Base-by-base conservation (phyloP, 2,888 invertebrate species). In the Cheilosia vernalis region DNA sequence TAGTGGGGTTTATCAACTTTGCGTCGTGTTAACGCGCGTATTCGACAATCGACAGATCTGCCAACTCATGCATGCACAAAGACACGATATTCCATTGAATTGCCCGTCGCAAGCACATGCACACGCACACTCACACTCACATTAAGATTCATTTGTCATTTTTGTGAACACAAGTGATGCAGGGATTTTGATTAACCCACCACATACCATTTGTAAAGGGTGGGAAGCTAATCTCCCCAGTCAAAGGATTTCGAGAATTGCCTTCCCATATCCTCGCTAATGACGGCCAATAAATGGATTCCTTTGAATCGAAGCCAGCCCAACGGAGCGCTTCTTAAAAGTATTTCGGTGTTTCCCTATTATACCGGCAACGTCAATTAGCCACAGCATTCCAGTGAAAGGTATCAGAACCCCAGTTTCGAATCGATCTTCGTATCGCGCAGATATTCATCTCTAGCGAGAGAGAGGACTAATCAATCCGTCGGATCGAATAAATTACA, bases 401-500 rank as follows among this genome's bases (percentile, higher is more conserved):
- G 55, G 55, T 13, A 37, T 37, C 44, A 24, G 66, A 82, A 21
- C 27, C 37, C 27, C 58, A 42, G 63, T 13, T 49, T 44, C 60
- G 17, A 67, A 70, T 70, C 64, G 61, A 76, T 70, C 80, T 58
- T 56, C 10, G 19, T 61, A 49, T 56, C 47, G 17, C 33, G 7
- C 13, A 60, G 17, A 74, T 79, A 83, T 37, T 19, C 67, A 78
- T 67, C 82, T 77, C 37, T 24, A 9, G 17, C 44, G 21, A 15
- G 42, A 55, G 42, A 55, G 70, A 69, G 51, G 63, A 64, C 83
- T 84, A 84, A 84, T 84, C 84, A 84, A 84, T 84, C 84, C 58
- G 40, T 74, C 47, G 69, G 37, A 84, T 84, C 84, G 84, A 84
- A 84, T 76, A 84, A 84, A 84, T 76, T 84, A 84, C 74, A 84